A percentile compares a stretch with the other conserved stretches of the same genome.
phyloP scores from a whole-genome alignment of 2,888 invertebrate genomes.

The Holacanthella duospinosa region DNA sequence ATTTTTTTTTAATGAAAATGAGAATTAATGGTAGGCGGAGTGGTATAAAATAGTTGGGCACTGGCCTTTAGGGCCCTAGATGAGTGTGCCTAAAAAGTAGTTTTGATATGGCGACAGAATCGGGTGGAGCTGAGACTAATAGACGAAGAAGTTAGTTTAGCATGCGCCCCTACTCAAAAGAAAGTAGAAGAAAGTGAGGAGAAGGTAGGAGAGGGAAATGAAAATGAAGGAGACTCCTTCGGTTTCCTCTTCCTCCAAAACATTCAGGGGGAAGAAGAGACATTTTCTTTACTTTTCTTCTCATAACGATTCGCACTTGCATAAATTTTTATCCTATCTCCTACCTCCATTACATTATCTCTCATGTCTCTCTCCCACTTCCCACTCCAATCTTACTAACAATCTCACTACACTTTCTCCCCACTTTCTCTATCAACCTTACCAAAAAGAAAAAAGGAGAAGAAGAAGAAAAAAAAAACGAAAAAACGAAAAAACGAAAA shows the following conservation, averaged over 20 bases:
- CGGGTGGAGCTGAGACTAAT: neutral
- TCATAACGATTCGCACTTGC: slow-evolving; percentile 23
- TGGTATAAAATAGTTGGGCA: too few species aligned
- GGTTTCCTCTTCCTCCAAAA: neutral
- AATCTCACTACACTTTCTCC: slow-evolving; percentile 1
- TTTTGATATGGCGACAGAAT: neutral
- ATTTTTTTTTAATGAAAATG: too few species aligned
- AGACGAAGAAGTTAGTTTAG: too few species aligned
- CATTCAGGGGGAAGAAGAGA: neutral
- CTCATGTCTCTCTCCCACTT: neutral
- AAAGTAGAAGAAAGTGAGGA: neutral
- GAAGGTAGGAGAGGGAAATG: too few species aligned
- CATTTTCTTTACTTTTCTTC: slow-evolving; percentile 3
- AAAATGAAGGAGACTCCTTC: neutral
- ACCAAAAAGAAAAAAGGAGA: too few species aligned
- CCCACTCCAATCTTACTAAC: neutral
- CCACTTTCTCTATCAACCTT: neutral
- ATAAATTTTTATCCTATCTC: slow-evolving; percentile 15
- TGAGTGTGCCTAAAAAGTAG: too few species aligned
- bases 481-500: too few species aligned
- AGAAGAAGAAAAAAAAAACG: too few species aligned
- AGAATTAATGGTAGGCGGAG: too few species aligned
- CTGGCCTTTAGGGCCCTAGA: too few species aligned
- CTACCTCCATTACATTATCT: slow-evolving; percentile 6
- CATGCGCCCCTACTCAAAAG: neutral